These are phyloP conservation scores for Tipula unca DNA, from an alignment of 2,888 invertebrate species.

Conservation along the genomic window DNA sequence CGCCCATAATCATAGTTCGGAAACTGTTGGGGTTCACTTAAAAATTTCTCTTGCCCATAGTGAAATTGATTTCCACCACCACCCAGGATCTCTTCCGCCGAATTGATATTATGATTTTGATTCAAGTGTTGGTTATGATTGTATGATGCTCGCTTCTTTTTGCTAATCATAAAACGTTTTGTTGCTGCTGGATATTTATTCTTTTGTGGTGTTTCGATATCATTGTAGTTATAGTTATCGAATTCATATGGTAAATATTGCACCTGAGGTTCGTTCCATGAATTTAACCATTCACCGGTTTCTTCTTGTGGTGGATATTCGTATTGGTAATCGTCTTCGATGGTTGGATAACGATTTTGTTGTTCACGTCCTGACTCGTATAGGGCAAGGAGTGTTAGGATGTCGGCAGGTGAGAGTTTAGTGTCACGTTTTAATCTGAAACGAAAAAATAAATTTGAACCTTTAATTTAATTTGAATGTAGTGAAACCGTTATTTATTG, in stretches of 20 bases:
- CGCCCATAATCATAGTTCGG: slow-evolving; percentile 16
- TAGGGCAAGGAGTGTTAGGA: slow-evolving; percentile 39
- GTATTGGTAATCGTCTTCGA: slow-evolving; percentile 25
- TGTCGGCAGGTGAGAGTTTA: slow-evolving; percentile 40
- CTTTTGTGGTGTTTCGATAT: slow-evolving; percentile 16
- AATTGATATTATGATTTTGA: not conserved
- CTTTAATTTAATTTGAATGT: no score
- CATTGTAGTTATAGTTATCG: slow-evolving; percentile 29
- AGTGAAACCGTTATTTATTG: no score
- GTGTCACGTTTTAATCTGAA: slow-evolving; percentile 39
- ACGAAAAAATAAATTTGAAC: no score
- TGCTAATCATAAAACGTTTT: slow-evolving; percentile 40
- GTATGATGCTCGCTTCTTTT: slow-evolving; percentile 36
- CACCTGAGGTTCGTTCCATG: slow-evolving; percentile 36
- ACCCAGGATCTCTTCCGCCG: not conserved
- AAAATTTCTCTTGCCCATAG: slow-evolving; percentile 14
- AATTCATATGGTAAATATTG: slow-evolving; percentile 36
- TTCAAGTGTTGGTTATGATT: not conserved
- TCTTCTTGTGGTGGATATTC: slow-evolving; percentile 28
- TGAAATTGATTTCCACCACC: not conserved
- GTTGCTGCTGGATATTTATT: slow-evolving; percentile 25
- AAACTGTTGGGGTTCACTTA: not conserved
- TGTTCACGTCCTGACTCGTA: slow-evolving; percentile 40
- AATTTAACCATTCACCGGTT: slow-evolving; percentile 29
- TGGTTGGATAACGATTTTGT: slow-evolving; percentile 30